phyloP scores from a whole-genome alignment of 1,140 invertebrate genomes.

The Macrobrachium rosenbergii region DNA sequence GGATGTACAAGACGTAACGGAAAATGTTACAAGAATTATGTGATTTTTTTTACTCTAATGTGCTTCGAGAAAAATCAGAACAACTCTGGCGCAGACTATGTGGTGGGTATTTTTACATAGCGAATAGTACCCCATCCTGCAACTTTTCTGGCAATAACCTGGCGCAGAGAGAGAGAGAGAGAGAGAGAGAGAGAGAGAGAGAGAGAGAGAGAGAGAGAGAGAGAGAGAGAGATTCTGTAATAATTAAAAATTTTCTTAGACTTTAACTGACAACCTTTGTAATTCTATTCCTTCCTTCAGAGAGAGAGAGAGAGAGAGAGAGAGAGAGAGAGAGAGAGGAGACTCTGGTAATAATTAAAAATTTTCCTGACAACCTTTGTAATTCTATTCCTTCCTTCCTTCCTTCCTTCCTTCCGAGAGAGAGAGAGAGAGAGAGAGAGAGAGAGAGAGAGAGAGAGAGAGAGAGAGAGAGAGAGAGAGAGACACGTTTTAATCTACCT shows the following conservation, averaged over 20 bases:
- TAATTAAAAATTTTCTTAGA: neutral
- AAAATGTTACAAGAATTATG: no score
- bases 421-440: neutral
- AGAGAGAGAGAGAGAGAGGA: neutral
- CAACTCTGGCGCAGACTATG: no score
- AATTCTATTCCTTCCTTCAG: no score
- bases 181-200: constrained; percentile 7
- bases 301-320: neutral
- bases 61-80: no score
- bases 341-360: no score
- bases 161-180: neutral
- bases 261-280: neutral
- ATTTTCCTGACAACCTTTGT: neutral
- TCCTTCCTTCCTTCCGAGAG: no score
- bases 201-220: neutral
- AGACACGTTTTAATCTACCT: neutral
- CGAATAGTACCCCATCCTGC: no score
- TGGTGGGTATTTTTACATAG: no score
- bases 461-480: constrained; percentile 4
- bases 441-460: constrained; percentile 12
- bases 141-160: neutral
- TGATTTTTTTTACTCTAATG: no score
- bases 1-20: no score
- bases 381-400: no score
- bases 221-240: neutral